Conservation (phyloP, 2,113 vertebrate species). For the Mus spicilegus region DNA sequence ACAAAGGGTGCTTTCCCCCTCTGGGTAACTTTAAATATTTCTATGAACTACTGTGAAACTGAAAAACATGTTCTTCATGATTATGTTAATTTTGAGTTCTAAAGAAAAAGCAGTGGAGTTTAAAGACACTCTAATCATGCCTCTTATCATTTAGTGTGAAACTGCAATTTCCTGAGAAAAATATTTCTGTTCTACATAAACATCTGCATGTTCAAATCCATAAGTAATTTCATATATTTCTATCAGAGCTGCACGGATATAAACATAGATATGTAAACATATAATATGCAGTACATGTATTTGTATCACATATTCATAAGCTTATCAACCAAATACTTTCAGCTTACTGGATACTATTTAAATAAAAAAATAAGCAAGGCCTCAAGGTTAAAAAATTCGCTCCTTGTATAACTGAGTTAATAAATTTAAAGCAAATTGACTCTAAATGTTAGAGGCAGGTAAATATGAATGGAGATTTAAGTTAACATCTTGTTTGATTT, state of each 20-base stretch:
- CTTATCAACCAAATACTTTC: constrained; percentile 6
- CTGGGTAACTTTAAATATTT: not conserved
- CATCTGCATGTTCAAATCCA: not conserved
- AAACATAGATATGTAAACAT: not conserved
- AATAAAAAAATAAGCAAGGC: not conserved
- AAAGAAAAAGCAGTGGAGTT: not conserved
- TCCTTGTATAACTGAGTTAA: not conserved
- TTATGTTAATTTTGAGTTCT: constrained; percentile 5
- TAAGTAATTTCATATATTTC: not conserved
- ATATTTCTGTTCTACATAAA: not conserved
- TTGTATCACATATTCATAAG: not conserved
- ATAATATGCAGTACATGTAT: not conserved
- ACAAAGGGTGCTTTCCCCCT: not conserved
- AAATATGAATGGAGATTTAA: constrained; percentile 1
- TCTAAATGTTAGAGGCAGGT: not conserved
- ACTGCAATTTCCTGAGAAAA: constrained; percentile 60
- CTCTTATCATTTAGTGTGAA: not conserved
- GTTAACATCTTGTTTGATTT: constrained; percentile 14
- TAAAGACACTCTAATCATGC: not conserved
- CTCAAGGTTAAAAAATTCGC: not conserved
- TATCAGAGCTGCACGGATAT: not conserved
- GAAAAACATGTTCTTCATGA: not conserved
- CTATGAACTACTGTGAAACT: constrained; percentile 3
- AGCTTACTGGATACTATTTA: constrained; percentile 9
- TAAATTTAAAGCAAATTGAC: constrained; percentile 29